Evolutionary conservation across 2,888 invertebrate genomes (phyloP), one percentile per base, ranked within the genome.

Genomic region (Acronicta leporina): DNA sequence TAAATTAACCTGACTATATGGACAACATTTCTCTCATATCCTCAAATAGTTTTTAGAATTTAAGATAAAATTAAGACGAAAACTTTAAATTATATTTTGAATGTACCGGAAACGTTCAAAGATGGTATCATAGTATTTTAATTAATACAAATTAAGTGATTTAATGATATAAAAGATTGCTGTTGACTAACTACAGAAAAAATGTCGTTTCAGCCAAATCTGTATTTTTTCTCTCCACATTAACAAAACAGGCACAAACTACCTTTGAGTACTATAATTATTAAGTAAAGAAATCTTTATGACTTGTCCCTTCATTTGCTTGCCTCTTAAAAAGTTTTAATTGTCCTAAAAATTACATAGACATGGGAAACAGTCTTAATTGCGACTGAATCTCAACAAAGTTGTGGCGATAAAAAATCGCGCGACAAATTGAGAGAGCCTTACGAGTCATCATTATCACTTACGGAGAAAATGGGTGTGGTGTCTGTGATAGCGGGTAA

Each of bases 351-450:
- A 77, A 80, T 75, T 79, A 73, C 71, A 68, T 68, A 81, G 81
- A 75, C 80, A 77, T 86, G 84, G 86, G 84, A 86, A 87, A 83
- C 72, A 68, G 77, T 68, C 76, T 83, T 87, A 89, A 89, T 89
- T 87, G 80, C 80, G 67, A 73, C 75, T 80, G 84, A 76, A 86
- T 80, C 77, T 82, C 83, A 75, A 81, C 81, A 76, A 33, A 66
- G 68, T 74, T 59, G 73, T 40, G 70, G 73, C 74, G 71, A 84
- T 80, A 90, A 91, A 91, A 92, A 90, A 64, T 76, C 63, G 68
- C 73, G 84, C 86, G 86, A 88, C 87, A 89, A 91, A 91, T 89
- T 89, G 87, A 85, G 75, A 81, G 77, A 68, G 68, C 44, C 48
- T 75, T 59, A 63, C 63, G 49, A 72, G 75, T 77, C 73, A 77